Base-by-base conservation (phyloP, 2,888 invertebrate genomes). In the Pollenia angustigena region DNA sequence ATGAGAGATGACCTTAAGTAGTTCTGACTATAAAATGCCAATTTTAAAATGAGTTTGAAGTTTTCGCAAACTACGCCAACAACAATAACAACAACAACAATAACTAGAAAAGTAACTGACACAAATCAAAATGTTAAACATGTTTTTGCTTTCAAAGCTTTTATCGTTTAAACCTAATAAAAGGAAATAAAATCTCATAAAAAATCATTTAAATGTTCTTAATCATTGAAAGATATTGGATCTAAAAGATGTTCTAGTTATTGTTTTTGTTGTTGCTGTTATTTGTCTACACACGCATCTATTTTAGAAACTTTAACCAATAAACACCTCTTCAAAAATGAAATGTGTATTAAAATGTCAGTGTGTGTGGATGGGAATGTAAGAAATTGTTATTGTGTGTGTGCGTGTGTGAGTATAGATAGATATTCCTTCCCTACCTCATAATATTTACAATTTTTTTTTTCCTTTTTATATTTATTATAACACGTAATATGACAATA, bases 101-200 rank as follows among this genome's bases (percentile, higher is more conserved):
- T 50, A 23, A 56, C 46, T 60, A 54, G 60, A 74, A 81, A 69
- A 52, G 68, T 69, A 66, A 81, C 78, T 87, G 87, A 81, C 87
- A 84, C 87, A 87, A 87, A 87, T 84, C 87, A 87, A 87, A 87
- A 84, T 87, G 87, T 87, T 87, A 78, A 74, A 87, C 87, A 87
- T 84, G 87, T 68, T 84, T 87, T 87, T 87, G 87, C 87, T 87
- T 87, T 87, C 87, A 87, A 84, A 74, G 16, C 79, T 79, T 74
- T 79, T 84, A 84, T 79, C 66, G 74, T 76, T 52, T 68, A 58
- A 74, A n/a, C 32, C 40, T 32, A 79, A 68, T 74, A 84, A 84
- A 80, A 80, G 54, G 60, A 72, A 80, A 79, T 80, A 84, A 84
- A 80, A 79, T 78, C 83, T 79, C 83, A 79, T 84, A 84, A 84